Evolutionary conservation across 1,140 invertebrate genomes (phyloP), one percentile per base, ranked within the genome.

Genomic region (Choristoneura fumiferana): DNA sequence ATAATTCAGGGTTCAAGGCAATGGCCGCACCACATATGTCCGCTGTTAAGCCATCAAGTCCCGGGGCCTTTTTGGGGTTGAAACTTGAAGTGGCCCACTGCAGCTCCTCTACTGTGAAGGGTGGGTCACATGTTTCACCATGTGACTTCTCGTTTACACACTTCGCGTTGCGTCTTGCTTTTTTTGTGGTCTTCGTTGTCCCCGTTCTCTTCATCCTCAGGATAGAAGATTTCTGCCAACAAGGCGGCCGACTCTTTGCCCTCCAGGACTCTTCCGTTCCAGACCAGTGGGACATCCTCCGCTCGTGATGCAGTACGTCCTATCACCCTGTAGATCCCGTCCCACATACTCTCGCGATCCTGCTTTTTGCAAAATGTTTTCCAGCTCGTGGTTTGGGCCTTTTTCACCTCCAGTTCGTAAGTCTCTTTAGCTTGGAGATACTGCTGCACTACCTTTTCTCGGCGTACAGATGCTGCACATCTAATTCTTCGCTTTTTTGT

Each of bases 51-150:
- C 54, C 54, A n/a, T 57, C 54, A 6, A 1, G 14, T 13, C 54
- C 54, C 17, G 54, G 54, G 1, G 54, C 54, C 18, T 57, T 57
- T 15, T 43, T 57, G 1, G 54, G 54, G 12, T 57, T 57, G 37
- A 57, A 57, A n/a, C 12, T 9, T 5, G 17, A 36, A 5, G 4
- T n/a, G 13, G 53, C 35, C 1, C 8, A 0, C 3, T 10, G 9
- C 0, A 54, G 35, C 15, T 54, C 53, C 1, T 14, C 12, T 13
- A 54, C 1, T 17, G 34, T 37, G 15, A 54, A 54, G 1, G 35
- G 34, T 0, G 53, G 53, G 10, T 55, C 54, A 8, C 8, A 40
- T 15, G 4, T 8, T 1, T 54, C n/a, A 9, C 2, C 9, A 12
- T 35, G 1, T 3, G n/a, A 0, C 13, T 1, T 15, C 0, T 17